A percentile compares a stretch with the other conserved stretches of the same genome.
Conservation (phyloP, 2,797 vertebrate genomes). For the Chromobotia macracanthus region DNA sequence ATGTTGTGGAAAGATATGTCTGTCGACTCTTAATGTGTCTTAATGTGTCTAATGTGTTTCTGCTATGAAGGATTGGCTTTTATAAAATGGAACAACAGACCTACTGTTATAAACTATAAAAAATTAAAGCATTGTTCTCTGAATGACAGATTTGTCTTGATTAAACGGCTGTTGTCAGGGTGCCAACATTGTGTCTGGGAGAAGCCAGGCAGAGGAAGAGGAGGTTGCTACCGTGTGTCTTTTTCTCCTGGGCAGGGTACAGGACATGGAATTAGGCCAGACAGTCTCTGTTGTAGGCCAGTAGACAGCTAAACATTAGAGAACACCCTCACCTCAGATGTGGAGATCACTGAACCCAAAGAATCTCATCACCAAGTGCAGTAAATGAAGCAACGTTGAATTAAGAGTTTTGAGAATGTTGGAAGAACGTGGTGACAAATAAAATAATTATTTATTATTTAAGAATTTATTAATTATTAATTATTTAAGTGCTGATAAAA, state of each 20-base stretch:
- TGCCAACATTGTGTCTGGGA: slow-evolving; percentile 82
- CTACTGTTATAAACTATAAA: background rate
- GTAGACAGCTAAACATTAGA: slow-evolving; percentile 72
- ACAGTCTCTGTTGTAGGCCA: slow-evolving; percentile 66
- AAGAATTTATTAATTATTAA: too few relatives aligned
- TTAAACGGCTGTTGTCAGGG: slow-evolving; percentile 70
- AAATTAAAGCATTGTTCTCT: slow-evolving; percentile 2
- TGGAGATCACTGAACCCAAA: background rate
- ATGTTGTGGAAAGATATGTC: background rate
- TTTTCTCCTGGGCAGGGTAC: slow-evolving; percentile 60
- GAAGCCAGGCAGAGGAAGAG: slow-evolving; percentile 39
- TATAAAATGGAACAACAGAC: background rate
- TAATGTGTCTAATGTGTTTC: background rate
- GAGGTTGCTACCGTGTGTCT: slow-evolving; percentile 32
- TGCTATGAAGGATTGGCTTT: background rate
- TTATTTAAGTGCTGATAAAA: too few relatives aligned
- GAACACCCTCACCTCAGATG: slow-evolving; percentile 63
- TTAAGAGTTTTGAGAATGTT: background rate
- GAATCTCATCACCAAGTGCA: background rate
- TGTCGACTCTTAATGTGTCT: background rate
- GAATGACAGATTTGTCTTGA: slow-evolving; percentile 69
- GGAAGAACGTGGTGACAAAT: background rate
- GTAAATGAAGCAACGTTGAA: background rate
- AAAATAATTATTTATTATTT: too few relatives aligned
- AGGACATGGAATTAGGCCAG: slow-evolving; percentile 71